These are phyloP conservation scores for Clarias batrachus DNA, from an alignment of 2,113 vertebrate species.

Conservation along the genomic window DNA sequence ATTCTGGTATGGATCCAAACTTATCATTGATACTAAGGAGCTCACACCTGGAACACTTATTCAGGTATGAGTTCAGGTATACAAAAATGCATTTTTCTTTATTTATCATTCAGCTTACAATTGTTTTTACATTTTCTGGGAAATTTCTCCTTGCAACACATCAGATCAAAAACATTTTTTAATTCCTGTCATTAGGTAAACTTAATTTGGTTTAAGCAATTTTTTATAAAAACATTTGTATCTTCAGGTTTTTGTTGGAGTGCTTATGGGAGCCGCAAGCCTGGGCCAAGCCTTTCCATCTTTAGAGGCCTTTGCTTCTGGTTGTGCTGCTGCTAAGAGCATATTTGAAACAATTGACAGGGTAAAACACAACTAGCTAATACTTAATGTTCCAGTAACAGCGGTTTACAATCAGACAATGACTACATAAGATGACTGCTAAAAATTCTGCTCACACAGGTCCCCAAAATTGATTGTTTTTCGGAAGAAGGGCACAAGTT, in stretches of 20 bases:
- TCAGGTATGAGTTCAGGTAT: conserved; percentile 60
- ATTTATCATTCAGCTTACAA: not conserved
- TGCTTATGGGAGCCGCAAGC: conserved; percentile 71
- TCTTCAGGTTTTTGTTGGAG: conserved; percentile 75
- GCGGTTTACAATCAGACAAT: not conserved
- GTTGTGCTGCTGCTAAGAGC: conserved; percentile 70
- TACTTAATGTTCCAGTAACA: not conserved
- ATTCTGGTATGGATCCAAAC: conserved; percentile 75
- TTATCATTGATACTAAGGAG: conserved; percentile 75
- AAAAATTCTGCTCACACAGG: conserved; percentile 57
- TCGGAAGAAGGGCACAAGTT: conserved; percentile 73
- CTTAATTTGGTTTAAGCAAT: not conserved
- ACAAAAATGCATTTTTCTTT: too few relatives aligned
- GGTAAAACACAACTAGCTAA: conserved; percentile 57
- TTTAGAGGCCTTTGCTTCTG: conserved; percentile 74
- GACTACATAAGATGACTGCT: not conserved
- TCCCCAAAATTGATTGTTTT: conserved; percentile 74
- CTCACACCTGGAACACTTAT: conserved; percentile 71
- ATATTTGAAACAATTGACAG: conserved; percentile 76
- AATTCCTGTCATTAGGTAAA: not conserved
- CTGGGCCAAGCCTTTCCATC: conserved; percentile 74
- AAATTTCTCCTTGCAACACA: not conserved
- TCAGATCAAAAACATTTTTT: not conserved
- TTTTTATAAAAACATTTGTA: not conserved
- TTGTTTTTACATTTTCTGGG: not conserved